Percentiles rank a stretch among this genome's conserved stretches.
Evolutionary conservation across 2,113 vertebrate species (phyloP).

Genomic region (Todiramphus saurophagus): DNA sequence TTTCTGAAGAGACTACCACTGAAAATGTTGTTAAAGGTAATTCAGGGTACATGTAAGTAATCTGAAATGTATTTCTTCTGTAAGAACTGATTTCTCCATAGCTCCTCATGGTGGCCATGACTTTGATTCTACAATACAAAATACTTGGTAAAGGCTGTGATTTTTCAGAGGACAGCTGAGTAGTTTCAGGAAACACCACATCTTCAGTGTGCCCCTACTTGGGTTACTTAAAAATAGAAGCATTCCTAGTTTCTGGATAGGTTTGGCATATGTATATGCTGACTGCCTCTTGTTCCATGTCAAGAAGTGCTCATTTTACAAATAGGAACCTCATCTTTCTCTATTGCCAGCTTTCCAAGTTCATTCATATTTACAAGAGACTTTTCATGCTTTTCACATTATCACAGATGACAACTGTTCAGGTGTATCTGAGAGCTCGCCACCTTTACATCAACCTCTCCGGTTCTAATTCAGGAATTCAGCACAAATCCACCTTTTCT

Average conservation of each 20-base stretch:
- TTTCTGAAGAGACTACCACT: not conserved
- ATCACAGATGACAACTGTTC: not conserved
- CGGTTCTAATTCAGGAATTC: not conserved
- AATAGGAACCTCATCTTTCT: not conserved
- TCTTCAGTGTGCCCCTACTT: not conserved
- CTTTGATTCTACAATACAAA: not conserved
- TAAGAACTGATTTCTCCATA: not conserved
- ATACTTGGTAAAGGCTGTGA: not conserved
- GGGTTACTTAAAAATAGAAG: not conserved
- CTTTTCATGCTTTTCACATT: not conserved
- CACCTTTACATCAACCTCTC: not conserved
- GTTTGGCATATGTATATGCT: not conserved
- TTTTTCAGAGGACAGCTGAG: not conserved
- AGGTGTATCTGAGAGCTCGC: not conserved
- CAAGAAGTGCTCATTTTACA: not conserved
- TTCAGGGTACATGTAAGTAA: not conserved
- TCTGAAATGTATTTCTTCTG: not conserved
- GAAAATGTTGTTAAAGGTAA: not conserved
- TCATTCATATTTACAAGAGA: not conserved
- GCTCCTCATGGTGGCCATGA: not conserved
- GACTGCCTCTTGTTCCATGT: not conserved
- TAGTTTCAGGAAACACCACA: not conserved
- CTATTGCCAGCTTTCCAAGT: not conserved
- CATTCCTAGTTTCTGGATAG: not conserved
- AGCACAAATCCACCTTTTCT: constrained; percentile 6